A percentile compares a stretch with the other conserved stretches of the same genome.
Evolutionary conservation across 2,113 vertebrate genomes (phyloP).

Genomic region (Arenaria interpres): DNA sequence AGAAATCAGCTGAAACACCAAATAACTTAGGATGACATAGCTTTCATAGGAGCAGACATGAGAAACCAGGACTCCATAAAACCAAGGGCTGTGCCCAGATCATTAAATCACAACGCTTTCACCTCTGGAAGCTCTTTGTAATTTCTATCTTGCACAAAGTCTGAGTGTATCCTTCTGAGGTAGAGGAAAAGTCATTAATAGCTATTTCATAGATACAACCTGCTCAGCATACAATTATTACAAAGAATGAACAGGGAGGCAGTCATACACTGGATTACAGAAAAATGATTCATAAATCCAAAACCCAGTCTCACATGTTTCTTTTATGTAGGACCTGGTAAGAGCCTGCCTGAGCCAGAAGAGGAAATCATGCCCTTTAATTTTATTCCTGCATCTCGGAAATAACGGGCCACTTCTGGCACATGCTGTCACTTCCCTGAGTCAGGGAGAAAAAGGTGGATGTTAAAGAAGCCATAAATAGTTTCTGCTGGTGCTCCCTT

Average conservation of each 20-base stretch:
- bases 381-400: not conserved
- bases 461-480: constrained; percentile 33
- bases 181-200: not conserved
- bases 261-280: not conserved
- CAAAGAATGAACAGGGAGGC: not conserved
- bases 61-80: not conserved
- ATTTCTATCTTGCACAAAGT: not conserved
- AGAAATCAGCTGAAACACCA: not conserved
- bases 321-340: not conserved
- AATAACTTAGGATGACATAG: not conserved
- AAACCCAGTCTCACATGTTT: not conserved
- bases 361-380: not conserved
- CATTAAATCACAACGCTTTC: not conserved
- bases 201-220: not conserved
- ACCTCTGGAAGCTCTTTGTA: not conserved
- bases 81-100: not conserved
- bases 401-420: not conserved
- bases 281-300: constrained; percentile 1
- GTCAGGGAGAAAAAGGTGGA: not conserved
- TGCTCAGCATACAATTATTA: not conserved
- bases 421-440: not conserved
- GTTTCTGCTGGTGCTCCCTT: constrained; percentile 37
- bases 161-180: not conserved
- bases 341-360: not conserved
- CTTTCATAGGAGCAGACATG: not conserved